phyloP scores from a whole-genome alignment of 2,797 vertebrate species.

The Sebastes alutus region DNA sequence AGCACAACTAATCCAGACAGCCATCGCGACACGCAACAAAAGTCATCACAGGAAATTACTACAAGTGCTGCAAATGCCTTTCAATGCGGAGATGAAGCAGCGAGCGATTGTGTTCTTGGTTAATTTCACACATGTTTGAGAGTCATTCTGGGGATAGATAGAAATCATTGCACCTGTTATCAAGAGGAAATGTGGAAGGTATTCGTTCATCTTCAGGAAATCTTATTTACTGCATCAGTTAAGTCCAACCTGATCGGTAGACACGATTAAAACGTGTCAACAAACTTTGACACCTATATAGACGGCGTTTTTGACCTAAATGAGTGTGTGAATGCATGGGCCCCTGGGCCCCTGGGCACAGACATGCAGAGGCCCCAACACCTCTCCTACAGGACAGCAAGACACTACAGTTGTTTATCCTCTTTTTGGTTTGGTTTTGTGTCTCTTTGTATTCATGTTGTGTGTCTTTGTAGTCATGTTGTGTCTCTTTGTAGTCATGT shows the following conservation, averaged over 20 bases:
- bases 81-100: constrained; percentile 9
- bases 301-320: background rate
- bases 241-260: background rate
- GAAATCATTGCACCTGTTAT: constrained; percentile 29
- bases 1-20: constrained; percentile 55
- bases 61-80: constrained; percentile 11
- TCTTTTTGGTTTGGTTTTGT: no score
- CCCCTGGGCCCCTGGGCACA: no score
- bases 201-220: constrained; percentile 3
- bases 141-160: constrained; percentile 14
- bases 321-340: no score
- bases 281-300: background rate
- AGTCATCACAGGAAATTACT: constrained; percentile 51
- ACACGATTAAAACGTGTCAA: background rate
- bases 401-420: no score
- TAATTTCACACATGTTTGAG: constrained; percentile 45
- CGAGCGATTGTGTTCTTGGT: constrained; percentile 44
- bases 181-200: background rate
- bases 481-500: no score
- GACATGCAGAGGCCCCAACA: background rate
- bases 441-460: no score
- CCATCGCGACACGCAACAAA: constrained; percentile 32
- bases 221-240: background rate
- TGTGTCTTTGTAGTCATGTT: no score
- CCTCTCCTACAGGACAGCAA: no score